phyloP scores from a whole-genome alignment of 2,888 invertebrate genomes.

The Ophion slaviceki region DNA sequence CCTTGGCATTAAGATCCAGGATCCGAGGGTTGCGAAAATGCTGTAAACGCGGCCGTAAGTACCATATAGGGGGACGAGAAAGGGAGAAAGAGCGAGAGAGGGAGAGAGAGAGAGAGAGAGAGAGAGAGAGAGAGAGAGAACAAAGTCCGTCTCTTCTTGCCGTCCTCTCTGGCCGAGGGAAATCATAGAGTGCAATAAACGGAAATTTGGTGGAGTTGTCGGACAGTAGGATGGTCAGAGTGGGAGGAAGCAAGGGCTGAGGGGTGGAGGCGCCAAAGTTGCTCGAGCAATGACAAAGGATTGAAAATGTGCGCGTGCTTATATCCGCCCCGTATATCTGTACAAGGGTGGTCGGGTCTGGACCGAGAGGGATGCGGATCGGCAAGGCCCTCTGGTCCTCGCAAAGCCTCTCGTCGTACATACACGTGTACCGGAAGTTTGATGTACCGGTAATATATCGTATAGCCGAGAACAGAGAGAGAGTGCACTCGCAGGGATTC shows the following conservation, averaged over 20 bases:
- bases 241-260: neutral
- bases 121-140: neutral
- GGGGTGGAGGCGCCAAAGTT: slow-evolving; percentile 31
- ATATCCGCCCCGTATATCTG: neutral
- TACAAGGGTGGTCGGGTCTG: neutral
- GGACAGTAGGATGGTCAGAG: slow-evolving; percentile 1
- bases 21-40: slow-evolving; percentile 1
- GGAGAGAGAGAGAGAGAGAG: slow-evolving; percentile 9
- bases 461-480: slow-evolving; percentile 10
- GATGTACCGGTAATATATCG: slow-evolving; percentile 6
- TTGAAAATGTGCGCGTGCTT: slow-evolving; percentile 18
- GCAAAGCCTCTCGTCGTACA: slow-evolving; percentile 19
- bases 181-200: slow-evolving; percentile 52
- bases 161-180: slow-evolving; percentile 22
- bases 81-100: too few relatives aligned
- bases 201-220: slow-evolving; percentile 48
- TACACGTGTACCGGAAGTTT: slow-evolving; percentile 22
- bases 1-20: too few relatives aligned
- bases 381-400: slow-evolving; percentile 9
- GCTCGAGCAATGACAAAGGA: slow-evolving; percentile 58
- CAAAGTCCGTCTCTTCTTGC: slow-evolving; percentile 21
- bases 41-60: neutral
- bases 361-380: slow-evolving; percentile 7
- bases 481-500: slow-evolving; percentile 10
- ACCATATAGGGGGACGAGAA: neutral